A percentile compares a stretch with the other conserved stretches of the same genome.
Evolutionary conservation across 2,113 vertebrate genomes (phyloP).

Genomic region (Thunnus maccoyii): DNA sequence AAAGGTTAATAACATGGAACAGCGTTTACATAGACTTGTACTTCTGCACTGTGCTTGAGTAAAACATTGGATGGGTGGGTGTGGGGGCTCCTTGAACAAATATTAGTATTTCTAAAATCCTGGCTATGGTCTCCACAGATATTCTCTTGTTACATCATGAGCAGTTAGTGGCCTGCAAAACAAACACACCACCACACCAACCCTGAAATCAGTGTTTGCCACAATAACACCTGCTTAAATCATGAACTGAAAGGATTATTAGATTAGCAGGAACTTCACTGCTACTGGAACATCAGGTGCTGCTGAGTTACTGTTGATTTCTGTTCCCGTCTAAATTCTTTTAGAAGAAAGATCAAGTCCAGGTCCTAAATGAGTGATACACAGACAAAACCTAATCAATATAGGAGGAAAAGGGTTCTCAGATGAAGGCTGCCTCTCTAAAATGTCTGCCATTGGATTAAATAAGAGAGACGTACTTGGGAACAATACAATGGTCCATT

Average conservation of each 20-base stretch:
- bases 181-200: background rate
- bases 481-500: constrained; percentile 82
- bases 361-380: background rate
- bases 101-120: background rate
- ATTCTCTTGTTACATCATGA: background rate
- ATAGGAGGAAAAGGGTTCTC: constrained; percentile 27
- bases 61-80: too few relatives aligned
- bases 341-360: background rate
- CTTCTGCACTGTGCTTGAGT: too few relatives aligned
- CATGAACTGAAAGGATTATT: constrained; percentile 50
- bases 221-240: constrained; percentile 42
- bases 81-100: background rate
- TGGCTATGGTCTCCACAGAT: background rate
- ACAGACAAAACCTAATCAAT: constrained; percentile 3
- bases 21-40: too few relatives aligned
- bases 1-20: too few relatives aligned
- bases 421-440: constrained; percentile 49
- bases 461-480: constrained; percentile 70
- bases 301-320: constrained; percentile 1
- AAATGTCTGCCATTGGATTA: constrained; percentile 79
- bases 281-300: constrained; percentile 21
- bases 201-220: constrained; percentile 1
- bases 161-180: background rate
- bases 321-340: background rate
- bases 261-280: constrained; percentile 31